Evolutionary conservation across 2,113 vertebrate genomes (phyloP).

Genomic region (Corythornis vintsioides): DNA sequence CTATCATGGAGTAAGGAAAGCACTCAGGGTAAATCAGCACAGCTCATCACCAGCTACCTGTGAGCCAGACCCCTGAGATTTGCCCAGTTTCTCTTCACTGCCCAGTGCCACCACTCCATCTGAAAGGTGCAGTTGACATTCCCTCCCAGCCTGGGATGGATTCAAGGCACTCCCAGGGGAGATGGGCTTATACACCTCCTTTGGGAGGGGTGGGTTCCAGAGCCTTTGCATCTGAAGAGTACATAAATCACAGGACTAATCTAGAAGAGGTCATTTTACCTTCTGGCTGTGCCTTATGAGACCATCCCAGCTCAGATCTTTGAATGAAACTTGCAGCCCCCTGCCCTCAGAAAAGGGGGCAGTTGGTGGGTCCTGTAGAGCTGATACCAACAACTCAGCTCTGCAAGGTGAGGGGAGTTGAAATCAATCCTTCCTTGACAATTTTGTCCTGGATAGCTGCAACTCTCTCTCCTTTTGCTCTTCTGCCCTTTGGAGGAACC

Average conservation of each 20-base stretch:
- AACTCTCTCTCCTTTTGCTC: neutral
- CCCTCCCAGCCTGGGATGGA: neutral
- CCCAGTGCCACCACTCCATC: neutral
- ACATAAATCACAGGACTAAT: neutral
- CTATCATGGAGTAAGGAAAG: neutral
- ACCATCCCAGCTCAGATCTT: neutral
- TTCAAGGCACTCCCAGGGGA: neutral
- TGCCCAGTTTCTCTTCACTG: neutral
- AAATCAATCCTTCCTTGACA: neutral
- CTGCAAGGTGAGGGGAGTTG: neutral
- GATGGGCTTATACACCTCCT: neutral
- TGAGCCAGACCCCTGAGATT: neutral
- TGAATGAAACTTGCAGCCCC: neutral
- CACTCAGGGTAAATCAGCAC: neutral
- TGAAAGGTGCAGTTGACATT: neutral
- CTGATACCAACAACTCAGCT: fast-evolving
- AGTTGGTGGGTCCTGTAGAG: neutral
- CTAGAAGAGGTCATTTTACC: neutral
- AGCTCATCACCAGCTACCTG: neutral
- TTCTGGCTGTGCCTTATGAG: neutral
- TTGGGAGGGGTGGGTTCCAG: neutral
- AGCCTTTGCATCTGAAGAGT: neutral
- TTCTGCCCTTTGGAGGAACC: neutral
- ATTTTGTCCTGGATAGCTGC: neutral
- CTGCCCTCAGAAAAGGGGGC: neutral